phyloP scores from a whole-genome alignment of 1,140 invertebrate genomes.

The Meloidogyne chitwoodi region DNA sequence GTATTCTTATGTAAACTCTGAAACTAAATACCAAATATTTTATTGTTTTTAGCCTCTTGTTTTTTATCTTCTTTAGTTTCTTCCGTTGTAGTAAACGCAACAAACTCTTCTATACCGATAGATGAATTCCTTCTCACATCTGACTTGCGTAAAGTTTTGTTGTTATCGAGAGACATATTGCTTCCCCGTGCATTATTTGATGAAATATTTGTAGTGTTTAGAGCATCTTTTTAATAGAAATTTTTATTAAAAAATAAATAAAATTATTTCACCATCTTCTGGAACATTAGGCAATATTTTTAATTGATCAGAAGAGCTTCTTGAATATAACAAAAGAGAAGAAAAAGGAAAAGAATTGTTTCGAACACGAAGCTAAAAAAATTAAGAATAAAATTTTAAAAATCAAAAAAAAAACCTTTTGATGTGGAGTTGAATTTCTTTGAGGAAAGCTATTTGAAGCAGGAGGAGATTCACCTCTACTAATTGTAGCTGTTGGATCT shows the following conservation, averaged over 20 bases:
- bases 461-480: constrained; percentile 10
- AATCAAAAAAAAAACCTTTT: background rate
- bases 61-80: background rate
- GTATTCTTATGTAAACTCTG: background rate
- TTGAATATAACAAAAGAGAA: constrained; percentile 29
- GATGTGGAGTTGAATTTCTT: constrained; percentile 18
- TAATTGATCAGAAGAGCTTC: constrained; percentile 26
- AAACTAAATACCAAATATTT: background rate
- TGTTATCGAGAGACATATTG: background rate
- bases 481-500: constrained; percentile 12
- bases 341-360: constrained; percentile 36
- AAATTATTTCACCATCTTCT: constrained; percentile 14
- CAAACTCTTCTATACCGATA: background rate
- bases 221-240: background rate
- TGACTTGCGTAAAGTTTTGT: background rate
- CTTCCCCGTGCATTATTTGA: background rate
- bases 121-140: background rate
- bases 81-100: background rate
- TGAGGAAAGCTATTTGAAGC: constrained; percentile 33
- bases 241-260: constrained; percentile 7
- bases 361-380: constrained; percentile 24
- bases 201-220: background rate
- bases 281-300: constrained; percentile 28
- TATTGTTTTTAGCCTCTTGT: background rate
- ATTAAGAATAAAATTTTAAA: background rate